Percentiles rank a stretch among this genome's conserved stretches.
Conservation (phyloP, 2,113 vertebrate genomes). For the Ophthalmolycus amberensis region DNA sequence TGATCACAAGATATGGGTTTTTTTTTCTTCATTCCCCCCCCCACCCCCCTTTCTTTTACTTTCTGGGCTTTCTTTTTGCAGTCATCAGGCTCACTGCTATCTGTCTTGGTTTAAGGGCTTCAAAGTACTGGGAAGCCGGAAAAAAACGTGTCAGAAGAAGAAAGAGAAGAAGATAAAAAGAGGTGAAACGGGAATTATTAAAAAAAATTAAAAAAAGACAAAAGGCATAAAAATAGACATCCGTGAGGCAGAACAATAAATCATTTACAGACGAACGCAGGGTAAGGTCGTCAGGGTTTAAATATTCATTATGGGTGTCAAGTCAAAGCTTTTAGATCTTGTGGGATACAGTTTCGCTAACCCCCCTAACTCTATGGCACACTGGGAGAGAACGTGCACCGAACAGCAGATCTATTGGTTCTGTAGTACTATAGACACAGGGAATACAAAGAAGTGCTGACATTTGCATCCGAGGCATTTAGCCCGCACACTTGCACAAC, state of each 20-base stretch:
- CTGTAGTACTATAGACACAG: neutral
- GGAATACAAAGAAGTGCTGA: conserved; percentile 12
- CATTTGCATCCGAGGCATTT: conserved; percentile 28
- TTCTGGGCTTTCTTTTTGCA: conserved; percentile 25
- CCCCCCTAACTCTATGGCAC: neutral
- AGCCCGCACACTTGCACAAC: neutral
- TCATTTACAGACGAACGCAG: conserved; percentile 61
- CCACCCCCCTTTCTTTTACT: conserved; percentile 10
- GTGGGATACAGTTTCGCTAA: conserved; percentile 52
- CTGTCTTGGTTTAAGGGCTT: conserved; percentile 40
- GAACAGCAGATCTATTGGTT: neutral
- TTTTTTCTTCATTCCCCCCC: neutral
- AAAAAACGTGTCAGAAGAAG: conserved; percentile 38
- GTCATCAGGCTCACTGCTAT: conserved; percentile 4
- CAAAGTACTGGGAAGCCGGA: conserved; percentile 10
- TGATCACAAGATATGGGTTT: conserved; percentile 26
- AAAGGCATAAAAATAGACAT: conserved; percentile 68
- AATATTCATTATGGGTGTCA: conserved; percentile 75
- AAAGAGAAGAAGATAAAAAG: conserved; percentile 49
- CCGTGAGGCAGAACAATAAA: conserved; percentile 56
- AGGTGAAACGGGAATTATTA: conserved; percentile 22
- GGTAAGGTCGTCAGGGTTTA: conserved; percentile 71
- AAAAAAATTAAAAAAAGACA: conserved; percentile 3
- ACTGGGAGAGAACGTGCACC: neutral
- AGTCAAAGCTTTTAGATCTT: conserved; percentile 68